Evolutionary conservation across 1,140 invertebrate genomes (phyloP).

Genomic region (Euglossa dilemma): DNA sequence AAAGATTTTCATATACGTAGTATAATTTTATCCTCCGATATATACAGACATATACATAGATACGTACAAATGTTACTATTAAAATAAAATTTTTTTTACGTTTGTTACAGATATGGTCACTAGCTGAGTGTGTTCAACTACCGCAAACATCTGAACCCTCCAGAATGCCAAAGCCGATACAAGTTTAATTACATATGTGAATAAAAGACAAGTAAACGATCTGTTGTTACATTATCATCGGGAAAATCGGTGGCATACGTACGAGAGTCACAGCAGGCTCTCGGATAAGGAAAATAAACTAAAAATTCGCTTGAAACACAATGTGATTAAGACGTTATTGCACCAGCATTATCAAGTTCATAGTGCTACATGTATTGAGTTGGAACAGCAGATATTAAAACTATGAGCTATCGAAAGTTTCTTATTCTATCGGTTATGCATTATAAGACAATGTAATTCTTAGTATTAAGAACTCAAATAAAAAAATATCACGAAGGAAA

Average conservation of each 20-base stretch:
- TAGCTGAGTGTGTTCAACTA: constrained; percentile 64
- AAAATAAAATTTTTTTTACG: background rate
- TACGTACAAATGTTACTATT: background rate
- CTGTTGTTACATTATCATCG: background rate
- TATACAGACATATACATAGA: too few relatives aligned
- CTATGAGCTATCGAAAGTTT: constrained; percentile 5
- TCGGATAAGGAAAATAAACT: background rate
- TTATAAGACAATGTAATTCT: constrained; percentile 37
- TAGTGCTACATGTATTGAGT: constrained; percentile 8
- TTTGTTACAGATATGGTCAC: constrained; percentile 83
- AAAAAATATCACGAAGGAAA: background rate
- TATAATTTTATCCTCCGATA: background rate
- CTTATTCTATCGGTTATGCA: constrained; percentile 30
- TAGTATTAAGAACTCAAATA: constrained; percentile 31
- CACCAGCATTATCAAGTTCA: constrained; percentile 14
- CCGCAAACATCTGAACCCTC: constrained; percentile 24
- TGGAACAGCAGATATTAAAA: constrained; percentile 9
- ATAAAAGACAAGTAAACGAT: constrained; percentile 13
- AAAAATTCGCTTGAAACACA: constrained; percentile 12
- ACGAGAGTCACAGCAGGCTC: background rate
- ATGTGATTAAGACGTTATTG: constrained; percentile 15
- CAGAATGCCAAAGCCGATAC: constrained; percentile 29
- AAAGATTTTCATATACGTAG: background rate
- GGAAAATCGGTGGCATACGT: constrained; percentile 21
- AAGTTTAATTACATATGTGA: constrained; percentile 21